Evolutionary conservation across 2,888 invertebrate genomes (phyloP).

Genomic region (Agrochola litura): DNA sequence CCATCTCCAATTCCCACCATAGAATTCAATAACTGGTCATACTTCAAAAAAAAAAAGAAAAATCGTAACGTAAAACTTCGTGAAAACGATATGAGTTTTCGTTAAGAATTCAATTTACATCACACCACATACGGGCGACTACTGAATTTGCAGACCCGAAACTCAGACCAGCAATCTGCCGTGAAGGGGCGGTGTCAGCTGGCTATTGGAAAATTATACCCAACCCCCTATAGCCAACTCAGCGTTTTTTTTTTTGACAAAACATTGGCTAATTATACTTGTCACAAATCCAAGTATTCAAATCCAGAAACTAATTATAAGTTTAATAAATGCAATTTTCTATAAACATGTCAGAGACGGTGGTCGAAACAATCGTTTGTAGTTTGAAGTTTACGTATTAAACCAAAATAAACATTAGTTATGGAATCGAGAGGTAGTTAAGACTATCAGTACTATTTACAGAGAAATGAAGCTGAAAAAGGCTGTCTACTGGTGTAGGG

Average conservation of each 20-base stretch:
- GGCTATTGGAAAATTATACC: not conserved
- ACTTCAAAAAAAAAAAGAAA: too few relatives aligned
- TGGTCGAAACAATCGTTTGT: not conserved
- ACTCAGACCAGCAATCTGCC: not conserved
- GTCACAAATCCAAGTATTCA: too few relatives aligned
- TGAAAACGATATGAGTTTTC: not conserved
- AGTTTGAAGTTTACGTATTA: not conserved
- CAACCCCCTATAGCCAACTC: too few relatives aligned
- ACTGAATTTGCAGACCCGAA: not conserved
- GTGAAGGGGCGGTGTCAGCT: too few relatives aligned
- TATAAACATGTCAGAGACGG: not conserved
- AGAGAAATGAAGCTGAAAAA: not conserved
- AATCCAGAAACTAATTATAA: too few relatives aligned
- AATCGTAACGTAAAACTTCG: not conserved
- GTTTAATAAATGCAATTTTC: too few relatives aligned
- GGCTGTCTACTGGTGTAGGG: not conserved
- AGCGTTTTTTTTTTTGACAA: too few relatives aligned
- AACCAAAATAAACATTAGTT: not conserved
- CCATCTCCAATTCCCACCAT: not conserved
- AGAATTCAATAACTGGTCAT: not conserved
- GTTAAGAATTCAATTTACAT: too few relatives aligned
- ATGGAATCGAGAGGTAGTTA: not conserved
- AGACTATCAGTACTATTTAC: not conserved
- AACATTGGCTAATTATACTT: too few relatives aligned
- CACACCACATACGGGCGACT: too few relatives aligned